Conservation (phyloP, 2,113 vertebrate species). For the Nyctibius bracteatus region DNA sequence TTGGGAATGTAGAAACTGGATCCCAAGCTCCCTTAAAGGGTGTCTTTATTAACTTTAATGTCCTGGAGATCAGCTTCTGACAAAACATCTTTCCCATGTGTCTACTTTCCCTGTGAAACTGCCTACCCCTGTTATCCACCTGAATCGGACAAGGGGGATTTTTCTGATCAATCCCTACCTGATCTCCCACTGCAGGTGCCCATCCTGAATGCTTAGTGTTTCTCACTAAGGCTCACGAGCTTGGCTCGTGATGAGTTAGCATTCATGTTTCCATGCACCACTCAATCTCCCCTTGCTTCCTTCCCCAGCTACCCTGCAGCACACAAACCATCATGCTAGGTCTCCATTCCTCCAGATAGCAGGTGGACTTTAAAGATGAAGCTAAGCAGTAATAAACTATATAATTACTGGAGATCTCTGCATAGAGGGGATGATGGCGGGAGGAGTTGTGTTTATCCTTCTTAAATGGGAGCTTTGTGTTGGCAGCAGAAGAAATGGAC, state of each 20-base stretch:
- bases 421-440: background rate
- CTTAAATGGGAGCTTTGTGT: background rate
- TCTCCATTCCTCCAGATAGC: background rate
- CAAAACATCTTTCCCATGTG: background rate
- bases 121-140: background rate
- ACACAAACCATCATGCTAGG: background rate
- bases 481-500: background rate
- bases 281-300: background rate
- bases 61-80: background rate
- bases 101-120: background rate
- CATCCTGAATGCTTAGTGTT: background rate
- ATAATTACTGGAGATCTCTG: background rate
- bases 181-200: background rate
- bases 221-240: background rate
- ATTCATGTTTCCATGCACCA: background rate
- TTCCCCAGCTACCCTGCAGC: background rate
- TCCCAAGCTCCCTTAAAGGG: background rate
- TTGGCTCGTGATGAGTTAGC: background rate
- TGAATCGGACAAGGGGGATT: background rate
- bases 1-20: rapidly evolving
- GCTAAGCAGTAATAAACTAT: background rate
- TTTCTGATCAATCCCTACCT: background rate
- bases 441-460: background rate
- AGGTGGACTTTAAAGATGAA: background rate
- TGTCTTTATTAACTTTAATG: background rate